These are phyloP conservation scores for Drosophila vallismaia DNA, from an alignment of 2,888 invertebrate species.

Conservation along the genomic window DNA sequence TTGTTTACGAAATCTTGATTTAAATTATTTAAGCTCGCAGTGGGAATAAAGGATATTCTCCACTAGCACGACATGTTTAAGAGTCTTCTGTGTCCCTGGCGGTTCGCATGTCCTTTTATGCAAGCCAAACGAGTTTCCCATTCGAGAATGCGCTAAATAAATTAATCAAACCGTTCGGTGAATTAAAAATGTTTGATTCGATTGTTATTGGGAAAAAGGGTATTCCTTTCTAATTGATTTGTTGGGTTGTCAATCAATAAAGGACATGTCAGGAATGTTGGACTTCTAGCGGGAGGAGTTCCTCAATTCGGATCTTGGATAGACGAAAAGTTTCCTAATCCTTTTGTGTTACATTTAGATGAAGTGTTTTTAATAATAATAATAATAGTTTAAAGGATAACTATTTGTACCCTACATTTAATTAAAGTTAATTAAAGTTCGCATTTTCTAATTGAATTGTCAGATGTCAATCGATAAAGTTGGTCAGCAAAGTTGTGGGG, in stretches of 20 bases:
- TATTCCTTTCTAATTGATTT: slow-evolving; percentile 54
- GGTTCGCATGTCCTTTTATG: slow-evolving; percentile 42
- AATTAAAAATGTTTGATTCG: slow-evolving; percentile 51
- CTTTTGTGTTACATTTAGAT: too few relatives aligned
- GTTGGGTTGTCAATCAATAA: slow-evolving; percentile 46
- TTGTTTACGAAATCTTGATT: slow-evolving; percentile 60
- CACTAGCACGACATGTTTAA: slow-evolving; percentile 59
- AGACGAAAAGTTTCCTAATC: not conserved
- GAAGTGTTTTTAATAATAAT: too few relatives aligned
- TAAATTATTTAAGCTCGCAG: slow-evolving; percentile 63
- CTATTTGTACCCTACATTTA: not conserved
- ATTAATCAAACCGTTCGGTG: slow-evolving; percentile 58
- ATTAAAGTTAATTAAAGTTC: not conserved
- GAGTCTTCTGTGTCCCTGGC: slow-evolving; percentile 34
- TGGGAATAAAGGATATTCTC: slow-evolving; percentile 23
- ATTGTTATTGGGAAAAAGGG: slow-evolving; percentile 44
- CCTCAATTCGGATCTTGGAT: not conserved
- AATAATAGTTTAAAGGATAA: too few relatives aligned
- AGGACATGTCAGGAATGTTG: not conserved
- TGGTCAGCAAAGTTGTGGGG: not conserved
- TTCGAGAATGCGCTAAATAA: slow-evolving; percentile 50
- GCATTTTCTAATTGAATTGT: slow-evolving; percentile 28
- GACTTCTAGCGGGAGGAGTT: not conserved
- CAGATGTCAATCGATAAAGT: slow-evolving; percentile 40
- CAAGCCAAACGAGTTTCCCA: slow-evolving; percentile 24